phyloP scores from a whole-genome alignment of 1,140 invertebrate genomes.

The Drosophila nigrodunni region DNA sequence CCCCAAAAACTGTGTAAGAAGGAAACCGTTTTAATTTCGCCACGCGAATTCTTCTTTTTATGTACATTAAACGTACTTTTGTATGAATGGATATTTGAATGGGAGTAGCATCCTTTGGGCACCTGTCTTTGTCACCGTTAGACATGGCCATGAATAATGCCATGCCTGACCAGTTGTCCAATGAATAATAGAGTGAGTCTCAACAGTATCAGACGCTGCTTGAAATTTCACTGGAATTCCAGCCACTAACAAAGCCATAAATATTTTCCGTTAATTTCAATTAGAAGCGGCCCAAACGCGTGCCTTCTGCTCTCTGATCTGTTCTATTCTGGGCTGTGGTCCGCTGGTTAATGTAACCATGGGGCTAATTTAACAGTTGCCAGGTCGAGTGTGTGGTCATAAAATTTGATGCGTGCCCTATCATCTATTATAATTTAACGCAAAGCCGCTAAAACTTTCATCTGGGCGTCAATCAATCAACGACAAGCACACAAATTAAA shows the following conservation, averaged over 20 bases:
- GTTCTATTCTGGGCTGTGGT: neutral
- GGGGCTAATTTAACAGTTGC: conserved; percentile 4
- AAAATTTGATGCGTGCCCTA: conserved; percentile 78
- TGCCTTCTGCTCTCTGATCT: conserved; percentile 23
- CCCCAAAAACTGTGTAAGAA: neutral
- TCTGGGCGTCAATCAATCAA: conserved; percentile 79
- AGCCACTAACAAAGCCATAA: conserved; percentile 61
- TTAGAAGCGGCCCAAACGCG: conserved; percentile 53
- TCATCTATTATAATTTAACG: conserved; percentile 77
- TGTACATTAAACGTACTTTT: conserved; percentile 26
- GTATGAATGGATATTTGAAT: conserved; percentile 22
- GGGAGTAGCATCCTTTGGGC: conserved; percentile 11
- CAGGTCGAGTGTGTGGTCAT: conserved; percentile 50
- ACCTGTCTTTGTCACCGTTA: conserved; percentile 42
- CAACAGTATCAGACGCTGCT: neutral
- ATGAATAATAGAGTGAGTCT: conserved; percentile 43
- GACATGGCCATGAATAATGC: conserved; percentile 43
- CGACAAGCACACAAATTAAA: conserved; percentile 79
- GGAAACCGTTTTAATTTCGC: conserved; percentile 60
- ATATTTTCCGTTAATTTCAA: conserved; percentile 80
- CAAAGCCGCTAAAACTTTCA: conserved; percentile 79
- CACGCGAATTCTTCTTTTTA: conserved; percentile 56
- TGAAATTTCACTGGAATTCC: conserved; percentile 30
- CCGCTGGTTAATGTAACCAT: neutral
- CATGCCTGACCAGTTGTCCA: conserved; percentile 36